Evolutionary conservation across 2,797 vertebrate species (phyloP).

Genomic region (Decapterus maruadsi): DNA sequence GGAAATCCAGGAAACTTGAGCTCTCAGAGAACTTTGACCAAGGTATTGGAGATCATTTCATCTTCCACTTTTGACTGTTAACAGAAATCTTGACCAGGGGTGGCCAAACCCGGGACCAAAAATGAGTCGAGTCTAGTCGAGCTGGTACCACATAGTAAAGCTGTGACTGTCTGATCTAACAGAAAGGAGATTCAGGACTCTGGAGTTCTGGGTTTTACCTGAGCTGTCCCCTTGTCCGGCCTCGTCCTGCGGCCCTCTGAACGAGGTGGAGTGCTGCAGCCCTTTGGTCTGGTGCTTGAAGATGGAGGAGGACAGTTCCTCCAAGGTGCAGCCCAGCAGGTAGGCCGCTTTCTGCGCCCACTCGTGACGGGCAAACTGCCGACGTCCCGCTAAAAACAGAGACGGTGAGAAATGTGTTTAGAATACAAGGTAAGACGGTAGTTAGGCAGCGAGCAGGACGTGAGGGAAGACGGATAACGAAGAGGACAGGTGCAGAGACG

Average conservation of each 20-base stretch:
- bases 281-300: conserved; percentile 95
- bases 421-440: not conserved
- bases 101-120: no score
- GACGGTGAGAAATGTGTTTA: not conserved
- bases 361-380: conserved; percentile 97
- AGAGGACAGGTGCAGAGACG: not conserved
- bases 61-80: no score
- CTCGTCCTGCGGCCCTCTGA: conserved; percentile 94
- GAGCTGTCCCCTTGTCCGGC: conserved; percentile 84
- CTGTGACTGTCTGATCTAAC: not conserved
- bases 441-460: not conserved
- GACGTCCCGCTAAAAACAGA: conserved; percentile 88
- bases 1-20: no score
- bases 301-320: conserved; percentile 95
- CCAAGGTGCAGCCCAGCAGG: conserved; percentile 94
- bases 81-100: no score
- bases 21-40: no score
- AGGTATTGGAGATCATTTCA: no score
- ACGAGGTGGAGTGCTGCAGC: conserved; percentile 93
- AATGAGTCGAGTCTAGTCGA: no score
- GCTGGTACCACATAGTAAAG: not conserved
- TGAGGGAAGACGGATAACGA: not conserved
- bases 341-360: conserved; percentile 99
- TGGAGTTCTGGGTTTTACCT: conserved; percentile 78
- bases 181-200: not conserved